Base-by-base conservation (phyloP, 2,888 invertebrate species). In the Aspidapion aeneum region DNA sequence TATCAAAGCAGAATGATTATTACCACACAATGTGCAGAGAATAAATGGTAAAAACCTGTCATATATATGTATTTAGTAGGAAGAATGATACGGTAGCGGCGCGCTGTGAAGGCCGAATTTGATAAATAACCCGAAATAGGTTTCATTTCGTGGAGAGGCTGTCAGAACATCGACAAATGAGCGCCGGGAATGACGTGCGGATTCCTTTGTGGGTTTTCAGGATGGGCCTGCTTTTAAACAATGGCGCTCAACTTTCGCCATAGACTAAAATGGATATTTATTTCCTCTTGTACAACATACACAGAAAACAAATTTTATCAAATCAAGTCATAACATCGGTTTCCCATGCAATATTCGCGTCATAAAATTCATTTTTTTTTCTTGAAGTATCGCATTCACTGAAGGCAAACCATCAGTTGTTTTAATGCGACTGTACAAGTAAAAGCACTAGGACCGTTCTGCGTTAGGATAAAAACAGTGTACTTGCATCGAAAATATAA, bases 201-300 rank as follows among this genome's bases (percentile, higher is more conserved):
- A 18, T 52, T 52, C 52, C 19, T 52, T 52, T 52, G 52, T 19
- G 52, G 52, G 52, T 17, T 35, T 35, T 35, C 35, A 35, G 35
- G 35, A 3, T 12, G 12, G 35, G 35, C n/a, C n/a, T n/a, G n/a
- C 35, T 35, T 35, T 35, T 35, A 50, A 57, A 61, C 57, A 61
- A 52, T 51, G 57, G 57, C 57, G 61, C 56, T 56, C 54, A 7
- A 17, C 18, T 52, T 52, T 59, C 52, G 21, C 18, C 21, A 49
- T 21, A 12, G 18, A 52, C 51, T 59, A 52, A 59, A 52, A 59
- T 16, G 1, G 48, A 18, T 49, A 49, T 7, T 35, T 19, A 18
- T 49, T 48, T 58, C 9, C 55, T 51, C 12, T 51, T 51, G 18
- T 51, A 12, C n/a, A 5, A 5, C 18, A 17, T 3, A 54, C n/a